Percentiles rank a stretch among this genome's conserved stretches.
Evolutionary conservation across 2,888 invertebrate genomes (phyloP).

Genomic region (Venustoraphidia nigricollis): DNA sequence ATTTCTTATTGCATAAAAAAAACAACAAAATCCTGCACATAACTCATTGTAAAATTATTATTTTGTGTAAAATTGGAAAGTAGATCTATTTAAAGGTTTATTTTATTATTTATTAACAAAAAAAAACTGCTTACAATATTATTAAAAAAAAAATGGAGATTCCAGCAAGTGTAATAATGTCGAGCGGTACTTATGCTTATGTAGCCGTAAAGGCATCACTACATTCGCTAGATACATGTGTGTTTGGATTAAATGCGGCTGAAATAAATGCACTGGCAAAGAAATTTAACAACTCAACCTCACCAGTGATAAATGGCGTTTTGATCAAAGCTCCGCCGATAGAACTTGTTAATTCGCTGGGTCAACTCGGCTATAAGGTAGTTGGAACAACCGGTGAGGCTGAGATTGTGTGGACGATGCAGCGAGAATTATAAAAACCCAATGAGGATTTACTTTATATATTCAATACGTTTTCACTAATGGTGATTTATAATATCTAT

Average conservation of each 20-base stretch:
- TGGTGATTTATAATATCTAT: no score
- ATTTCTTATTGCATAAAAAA: no score
- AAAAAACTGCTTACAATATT: conserved; percentile 4
- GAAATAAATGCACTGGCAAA: conserved; percentile 55
- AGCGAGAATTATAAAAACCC: conserved; percentile 47
- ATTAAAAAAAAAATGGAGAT: conserved; percentile 21
- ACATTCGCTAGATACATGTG: conserved; percentile 55
- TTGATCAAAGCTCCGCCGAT: conserved; percentile 54
- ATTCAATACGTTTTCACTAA: no score
- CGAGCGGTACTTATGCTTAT: conserved; percentile 46
- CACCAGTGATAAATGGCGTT: conserved; percentile 54
- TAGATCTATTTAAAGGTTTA: not conserved
- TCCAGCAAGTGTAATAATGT: conserved; percentile 27
- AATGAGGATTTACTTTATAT: no score
- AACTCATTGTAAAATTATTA: no score
- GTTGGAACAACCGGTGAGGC: conserved; percentile 64
- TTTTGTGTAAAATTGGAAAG: no score
- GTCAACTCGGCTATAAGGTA: conserved; percentile 63
- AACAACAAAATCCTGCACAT: no score
- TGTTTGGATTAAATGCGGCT: conserved; percentile 57
- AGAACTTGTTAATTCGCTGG: conserved; percentile 54
- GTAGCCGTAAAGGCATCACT: conserved; percentile 67
- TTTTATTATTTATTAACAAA: conserved; percentile 8
- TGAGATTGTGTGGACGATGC: conserved; percentile 72
- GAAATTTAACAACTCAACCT: conserved; percentile 45